Evolutionary conservation across 2,797 vertebrate genomes (phyloP).

Genomic region (Gallinago nigripennis): DNA sequence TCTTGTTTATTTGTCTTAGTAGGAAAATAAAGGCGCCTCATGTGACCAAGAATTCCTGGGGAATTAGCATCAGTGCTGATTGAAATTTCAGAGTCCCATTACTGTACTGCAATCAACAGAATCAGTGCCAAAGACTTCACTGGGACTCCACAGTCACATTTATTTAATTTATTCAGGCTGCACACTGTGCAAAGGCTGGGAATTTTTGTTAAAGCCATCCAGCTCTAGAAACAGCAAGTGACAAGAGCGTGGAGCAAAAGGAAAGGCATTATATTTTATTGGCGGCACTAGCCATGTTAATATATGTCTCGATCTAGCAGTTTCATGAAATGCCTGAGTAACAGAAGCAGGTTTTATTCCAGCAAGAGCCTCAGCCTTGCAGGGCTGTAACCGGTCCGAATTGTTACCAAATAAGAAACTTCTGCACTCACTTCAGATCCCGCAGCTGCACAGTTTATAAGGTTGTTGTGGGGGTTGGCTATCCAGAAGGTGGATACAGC

Average conservation of each 20-base stretch:
- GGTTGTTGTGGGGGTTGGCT: slow-evolving; percentile 97
- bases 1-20: not conserved
- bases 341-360: not conserved
- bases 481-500: slow-evolving; percentile 98
- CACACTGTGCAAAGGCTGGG: not conserved
- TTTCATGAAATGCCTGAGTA: not conserved
- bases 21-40: not conserved
- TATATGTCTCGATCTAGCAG: not conserved
- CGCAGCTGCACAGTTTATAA: slow-evolving; percentile 92
- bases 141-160: not conserved
- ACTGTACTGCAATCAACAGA: not conserved
- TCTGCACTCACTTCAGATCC: slow-evolving; percentile 91
- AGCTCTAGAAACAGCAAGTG: slow-evolving; percentile 33
- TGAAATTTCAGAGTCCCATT: slow-evolving; percentile 1
- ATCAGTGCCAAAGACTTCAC: slow-evolving; percentile 10
- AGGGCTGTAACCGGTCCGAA: not conserved
- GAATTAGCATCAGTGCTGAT: not conserved
- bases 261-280: not conserved
- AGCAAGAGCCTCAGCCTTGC: not conserved
- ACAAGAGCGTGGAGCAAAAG: not conserved
- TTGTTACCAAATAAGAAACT: not conserved
- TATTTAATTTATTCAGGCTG: slow-evolving; percentile 43
- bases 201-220: not conserved
- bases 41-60: not conserved
- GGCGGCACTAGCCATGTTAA: not conserved